A percentile compares a stretch with the other conserved stretches of the same genome.
Evolutionary conservation across 2,888 invertebrate genomes (phyloP).

Genomic region (Andricus quercusramuli): DNA sequence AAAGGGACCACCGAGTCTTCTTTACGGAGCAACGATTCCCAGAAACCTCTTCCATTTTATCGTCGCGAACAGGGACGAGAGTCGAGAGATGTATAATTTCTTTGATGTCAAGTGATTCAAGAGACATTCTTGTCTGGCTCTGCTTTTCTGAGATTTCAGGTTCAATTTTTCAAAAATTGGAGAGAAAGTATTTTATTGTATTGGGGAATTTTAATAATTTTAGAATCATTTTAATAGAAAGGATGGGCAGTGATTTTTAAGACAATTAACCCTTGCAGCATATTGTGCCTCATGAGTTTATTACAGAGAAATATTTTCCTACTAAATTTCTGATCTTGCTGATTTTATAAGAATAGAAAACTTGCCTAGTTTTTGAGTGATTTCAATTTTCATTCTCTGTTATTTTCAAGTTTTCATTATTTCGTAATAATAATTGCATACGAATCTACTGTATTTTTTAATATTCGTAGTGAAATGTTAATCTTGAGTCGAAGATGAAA

Average conservation of each 20-base stretch:
- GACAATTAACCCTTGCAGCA: not conserved
- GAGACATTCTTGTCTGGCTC: slow-evolving; percentile 19
- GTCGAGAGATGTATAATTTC: slow-evolving; percentile 34
- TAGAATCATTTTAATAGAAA: not conserved
- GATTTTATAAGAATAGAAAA: not conserved
- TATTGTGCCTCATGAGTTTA: not conserved
- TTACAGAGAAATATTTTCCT: too few relatives aligned
- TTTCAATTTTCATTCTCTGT: too few relatives aligned
- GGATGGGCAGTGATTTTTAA: not conserved
- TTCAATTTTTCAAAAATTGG: not conserved
- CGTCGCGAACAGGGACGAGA: slow-evolving; percentile 10
- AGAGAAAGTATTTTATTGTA: not conserved
- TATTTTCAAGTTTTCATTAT: too few relatives aligned
- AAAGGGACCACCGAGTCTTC: not conserved
- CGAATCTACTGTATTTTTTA: too few relatives aligned
- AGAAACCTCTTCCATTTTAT: slow-evolving; percentile 25
- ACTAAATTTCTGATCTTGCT: not conserved
- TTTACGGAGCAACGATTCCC: slow-evolving; percentile 11
- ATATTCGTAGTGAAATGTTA: too few relatives aligned
- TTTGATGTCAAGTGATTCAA: slow-evolving; percentile 20
- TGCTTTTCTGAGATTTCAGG: slow-evolving; percentile 28
- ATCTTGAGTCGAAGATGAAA: too few relatives aligned
- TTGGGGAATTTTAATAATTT: not conserved
- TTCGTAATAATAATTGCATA: too few relatives aligned
- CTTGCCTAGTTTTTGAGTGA: not conserved